Percentiles rank a stretch among this genome's conserved stretches.
Evolutionary conservation across 2,888 invertebrate genomes (phyloP).

Genomic region (Pheosia tremula): DNA sequence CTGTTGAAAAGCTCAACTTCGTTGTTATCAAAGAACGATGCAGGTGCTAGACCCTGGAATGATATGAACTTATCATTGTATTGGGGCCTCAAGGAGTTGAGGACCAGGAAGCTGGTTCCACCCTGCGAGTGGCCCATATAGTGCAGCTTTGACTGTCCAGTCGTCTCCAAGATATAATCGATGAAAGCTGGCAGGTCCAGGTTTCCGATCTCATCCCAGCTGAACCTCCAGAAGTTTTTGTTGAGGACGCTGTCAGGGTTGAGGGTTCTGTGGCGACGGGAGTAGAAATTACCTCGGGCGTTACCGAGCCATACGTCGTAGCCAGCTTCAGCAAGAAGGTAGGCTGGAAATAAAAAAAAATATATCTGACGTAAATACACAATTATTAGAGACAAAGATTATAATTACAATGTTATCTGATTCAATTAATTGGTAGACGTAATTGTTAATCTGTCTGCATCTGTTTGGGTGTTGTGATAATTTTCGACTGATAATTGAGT

Average conservation of each 20-base stretch:
- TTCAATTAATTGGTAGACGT: neutral
- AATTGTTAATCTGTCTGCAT: neutral
- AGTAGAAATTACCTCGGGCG: constrained; percentile 88
- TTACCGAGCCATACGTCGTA: constrained; percentile 93
- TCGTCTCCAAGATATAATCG: constrained; percentile 49
- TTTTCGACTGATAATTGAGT: neutral
- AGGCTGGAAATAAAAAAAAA: constrained; percentile 39
- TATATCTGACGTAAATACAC: no score
- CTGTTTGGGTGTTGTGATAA: neutral
- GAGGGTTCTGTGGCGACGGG: constrained; percentile 55
- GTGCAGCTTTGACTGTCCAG: constrained; percentile 54
- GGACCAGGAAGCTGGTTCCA: constrained; percentile 63
- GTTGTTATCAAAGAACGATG: constrained; percentile 56
- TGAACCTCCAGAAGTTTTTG: constrained; percentile 63
- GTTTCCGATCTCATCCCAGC: constrained; percentile 67
- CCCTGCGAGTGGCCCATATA: constrained; percentile 74
- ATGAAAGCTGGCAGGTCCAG: constrained; percentile 57
- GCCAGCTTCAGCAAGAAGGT: constrained; percentile 84
- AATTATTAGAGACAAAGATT: neutral
- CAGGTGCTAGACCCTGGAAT: constrained; percentile 71
- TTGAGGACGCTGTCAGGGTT: constrained; percentile 46
- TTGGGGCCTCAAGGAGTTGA: constrained; percentile 63
- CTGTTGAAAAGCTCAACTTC: constrained; percentile 36
- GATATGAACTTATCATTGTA: constrained; percentile 62
- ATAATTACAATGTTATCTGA: neutral